Conservation (phyloP, 1,140 invertebrate genomes). For the Anastrepha ludens region DNA sequence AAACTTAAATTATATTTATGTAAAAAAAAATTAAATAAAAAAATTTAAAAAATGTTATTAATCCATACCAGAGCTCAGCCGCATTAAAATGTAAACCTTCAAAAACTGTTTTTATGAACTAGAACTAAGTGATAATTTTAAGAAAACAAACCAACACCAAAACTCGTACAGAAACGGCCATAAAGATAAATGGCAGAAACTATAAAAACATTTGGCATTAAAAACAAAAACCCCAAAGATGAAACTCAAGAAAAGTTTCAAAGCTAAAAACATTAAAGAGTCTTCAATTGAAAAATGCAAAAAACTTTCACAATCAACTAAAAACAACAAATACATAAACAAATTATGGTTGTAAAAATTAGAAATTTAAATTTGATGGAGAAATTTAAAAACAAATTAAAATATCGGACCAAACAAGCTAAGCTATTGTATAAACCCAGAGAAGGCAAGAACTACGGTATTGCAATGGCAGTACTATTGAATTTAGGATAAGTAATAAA, state of each 20-base stretch:
- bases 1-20: too few relatives aligned
- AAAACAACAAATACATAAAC: constrained; percentile 55
- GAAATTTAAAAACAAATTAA: constrained; percentile 57
- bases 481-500: constrained; percentile 35
- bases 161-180: not conserved
- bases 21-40: too few relatives aligned
- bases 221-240: not conserved
- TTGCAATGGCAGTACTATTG: constrained; percentile 11
- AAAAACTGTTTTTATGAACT: constrained; percentile 15
- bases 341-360: constrained; percentile 58
- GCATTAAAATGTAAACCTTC: not conserved
- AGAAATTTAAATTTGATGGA: constrained; percentile 59
- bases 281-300: constrained; percentile 44
- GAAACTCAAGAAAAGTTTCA: not conserved
- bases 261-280: not conserved
- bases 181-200: not conserved
- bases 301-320: constrained; percentile 47
- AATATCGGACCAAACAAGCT: constrained; percentile 13
- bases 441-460: constrained; percentile 34
- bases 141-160: not conserved
- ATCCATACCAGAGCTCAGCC: not conserved
- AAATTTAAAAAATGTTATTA: too few relatives aligned
- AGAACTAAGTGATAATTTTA: not conserved
- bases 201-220: not conserved
- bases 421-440: not conserved